Evolutionary conservation across 2,113 vertebrate species (phyloP), one percentile per base, ranked within the genome.

Genomic region (Burhinus oedicnemus): DNA sequence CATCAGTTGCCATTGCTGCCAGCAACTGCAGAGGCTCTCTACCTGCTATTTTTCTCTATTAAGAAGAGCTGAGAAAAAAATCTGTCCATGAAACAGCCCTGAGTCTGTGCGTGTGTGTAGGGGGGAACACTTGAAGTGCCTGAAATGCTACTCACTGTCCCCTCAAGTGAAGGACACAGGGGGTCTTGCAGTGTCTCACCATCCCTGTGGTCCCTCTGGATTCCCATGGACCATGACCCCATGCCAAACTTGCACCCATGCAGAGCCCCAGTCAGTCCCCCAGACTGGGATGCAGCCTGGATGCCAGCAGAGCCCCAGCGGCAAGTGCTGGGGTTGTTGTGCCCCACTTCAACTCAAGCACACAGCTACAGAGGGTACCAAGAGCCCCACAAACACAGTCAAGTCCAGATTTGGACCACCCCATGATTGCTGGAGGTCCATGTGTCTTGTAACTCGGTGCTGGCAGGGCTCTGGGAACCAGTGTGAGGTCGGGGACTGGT

Each of bases 31-130:
- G 66, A 85, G 77, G 19, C 29, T 68, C 36, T 69, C 19, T 88
- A 30, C 15, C 21, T 21, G 44, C 16, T 78, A 25, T 85, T 95
- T 94, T 89, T 74, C 79, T 93, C 72, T 64, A 25, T 70, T 81
- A 90, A 32, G 47, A 80, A 64, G 7, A 68, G 26, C 34, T 68
- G 45, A 72, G 44, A 64, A 89, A 49, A 91, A 91, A 87, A 69
- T 71, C n/a, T 85, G 45, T 19, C 29, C 51, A 30, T 77, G 71
- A 90, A 85, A 30, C 47, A 20, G 40, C 19, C 25, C 29, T 22
- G 22, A 60, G 15, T 45, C 12, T 12, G 3, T 34, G 44, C 11
- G 2, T n/a, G 34, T 12, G 20, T 52, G 30, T 18, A 34, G 32
- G 44, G 15, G 29, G 27, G 47, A 11, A n/a, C 40, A 11, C 15